Base-by-base conservation (phyloP, 2,113 vertebrate genomes). In the Daphoenositta chrysoptera region DNA sequence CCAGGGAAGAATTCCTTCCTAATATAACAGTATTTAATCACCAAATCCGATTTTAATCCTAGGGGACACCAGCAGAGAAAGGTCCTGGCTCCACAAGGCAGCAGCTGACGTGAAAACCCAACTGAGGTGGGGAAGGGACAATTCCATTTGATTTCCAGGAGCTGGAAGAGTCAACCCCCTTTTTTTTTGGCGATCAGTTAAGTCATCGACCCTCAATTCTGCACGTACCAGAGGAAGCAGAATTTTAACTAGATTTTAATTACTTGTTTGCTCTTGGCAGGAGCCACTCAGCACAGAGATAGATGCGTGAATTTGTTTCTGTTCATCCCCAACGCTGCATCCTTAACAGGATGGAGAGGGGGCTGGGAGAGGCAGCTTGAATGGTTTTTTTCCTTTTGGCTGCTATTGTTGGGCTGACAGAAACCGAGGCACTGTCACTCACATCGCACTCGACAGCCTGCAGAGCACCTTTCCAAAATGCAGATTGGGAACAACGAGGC, bases 201-300 rank as follows among this genome's bases (percentile, higher is more conserved):
- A 85, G 13, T 48, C 35, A 71, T 54, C 17, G 13, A 83, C 83
- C 82, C 89, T 58, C 42, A 66, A 83, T 70, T 70, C 72, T 56
- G 37, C 69, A 48, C 2, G 1, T 84, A 80, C 6, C 77, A 65
- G 82, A 79, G 77, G 90, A 96, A 96, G 65, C 26, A 24, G 91
- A 92, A 89, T 94, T 96, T 76, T 56, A 96, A 87, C 68, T 72
- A 87, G 90, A 71, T 93, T 83, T 50, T 42, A 91, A 95, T 72
- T 83, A 83, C 86, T 84, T 95, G 91, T 90, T 94, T 94, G 78
- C 78, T 96, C 78, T 97, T 94, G 95, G 90, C 96, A 96, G 90
- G 73, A 90, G 92, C 76, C 44, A 31, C 61, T 39, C 83, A 50
- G 78, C 76, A 40, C 93, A n/a, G 87, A 93, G 88, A 89, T 9